Evolutionary conservation across 2,797 vertebrate genomes (phyloP), one percentile per base, ranked within the genome.

Genomic region (Takifugu rubripes): DNA sequence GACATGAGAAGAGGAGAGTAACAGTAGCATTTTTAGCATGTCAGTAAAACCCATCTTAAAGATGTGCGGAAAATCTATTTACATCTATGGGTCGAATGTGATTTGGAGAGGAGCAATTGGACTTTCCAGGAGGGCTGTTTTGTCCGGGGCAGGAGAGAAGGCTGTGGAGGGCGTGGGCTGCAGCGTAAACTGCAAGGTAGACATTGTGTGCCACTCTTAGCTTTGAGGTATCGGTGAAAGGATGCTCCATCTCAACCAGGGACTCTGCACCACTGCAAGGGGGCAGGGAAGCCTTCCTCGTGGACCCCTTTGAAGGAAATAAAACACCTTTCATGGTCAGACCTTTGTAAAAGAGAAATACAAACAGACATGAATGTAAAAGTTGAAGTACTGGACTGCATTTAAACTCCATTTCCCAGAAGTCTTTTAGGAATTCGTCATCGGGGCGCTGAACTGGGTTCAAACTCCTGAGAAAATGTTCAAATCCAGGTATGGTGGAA

Each of bases 121-220:
- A 56, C 51, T 57, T 54, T 59, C 56, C 14, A 12, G 25, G 0
- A 43, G 59, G 45, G 5, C 8, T 52, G 24, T 69, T 54, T 56
- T 6, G 43, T 5, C 62, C 26, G 10, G 74, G 54, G 68, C 89
- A 91, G 7, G 56, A 66, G 24, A 86, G 76, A 46, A 89, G 75
- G 24, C 74, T 82, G 64, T 90, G 89, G 8, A 90, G 69, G 15
- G 87, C 86, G 40, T 90, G 74, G 5, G 89, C 88, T 21, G 80
- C 85, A n/a, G 85, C 87, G 55, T 90, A 88, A 64, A 89, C 86
- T 55, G 87, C 89, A 25, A 90, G 74, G 66, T 91, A 90, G 14
- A 89, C 71, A 31, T 87, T 90, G 54, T 91, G 84, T 1, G 81
- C 46, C 25, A 79, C 61, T 36, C 85, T 78, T 2, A 91, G 65